A percentile compares a stretch with the other conserved stretches of the same genome.
Evolutionary conservation across 2,888 invertebrate genomes (phyloP).

Genomic region (Plagodis dolabraria): DNA sequence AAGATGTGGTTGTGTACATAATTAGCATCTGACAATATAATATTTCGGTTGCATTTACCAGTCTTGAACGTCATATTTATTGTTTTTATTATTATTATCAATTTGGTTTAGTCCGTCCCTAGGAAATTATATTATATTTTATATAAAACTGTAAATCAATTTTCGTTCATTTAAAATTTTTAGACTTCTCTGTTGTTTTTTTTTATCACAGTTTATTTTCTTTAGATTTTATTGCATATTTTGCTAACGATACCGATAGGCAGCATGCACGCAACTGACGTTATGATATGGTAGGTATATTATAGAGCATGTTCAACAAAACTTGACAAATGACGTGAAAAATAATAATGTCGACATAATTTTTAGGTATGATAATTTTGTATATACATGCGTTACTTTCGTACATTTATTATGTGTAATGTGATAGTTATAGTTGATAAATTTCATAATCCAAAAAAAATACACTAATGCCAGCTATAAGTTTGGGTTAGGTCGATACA

Average conservation of each 20-base stretch:
- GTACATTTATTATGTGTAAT: slow-evolving; percentile 62
- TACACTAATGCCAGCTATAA: slow-evolving; percentile 82
- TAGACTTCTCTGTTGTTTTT: not conserved
- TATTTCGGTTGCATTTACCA: slow-evolving; percentile 67
- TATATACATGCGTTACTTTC: slow-evolving; percentile 49
- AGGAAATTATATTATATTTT: slow-evolving; percentile 42
- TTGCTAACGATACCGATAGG: slow-evolving; percentile 1
- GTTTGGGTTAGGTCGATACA: slow-evolving; percentile 80
- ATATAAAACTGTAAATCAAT: slow-evolving; percentile 21
- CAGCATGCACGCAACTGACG: slow-evolving; percentile 5
- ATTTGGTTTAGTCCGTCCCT: slow-evolving; percentile 77
- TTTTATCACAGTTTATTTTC: too few relatives aligned
- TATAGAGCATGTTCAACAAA: slow-evolving; percentile 4
- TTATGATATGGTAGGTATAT: not conserved
- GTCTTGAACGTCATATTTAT: slow-evolving; percentile 30
- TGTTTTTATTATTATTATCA: slow-evolving; percentile 10
- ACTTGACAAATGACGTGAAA: slow-evolving; percentile 17
- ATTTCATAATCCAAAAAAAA: slow-evolving; percentile 73
- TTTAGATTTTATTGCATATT: not conserved
- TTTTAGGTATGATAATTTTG: slow-evolving; percentile 23
- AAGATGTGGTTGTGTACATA: slow-evolving; percentile 62
- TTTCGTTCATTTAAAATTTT: slow-evolving; percentile 14
- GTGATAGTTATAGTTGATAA: slow-evolving; percentile 74
- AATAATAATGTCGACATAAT: slow-evolving; percentile 11
- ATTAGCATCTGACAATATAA: slow-evolving; percentile 55